Percentiles rank a stretch among this genome's conserved stretches.
phyloP scores from a whole-genome alignment of 1,140 invertebrate species.

The Phymastichus coffea region DNA sequence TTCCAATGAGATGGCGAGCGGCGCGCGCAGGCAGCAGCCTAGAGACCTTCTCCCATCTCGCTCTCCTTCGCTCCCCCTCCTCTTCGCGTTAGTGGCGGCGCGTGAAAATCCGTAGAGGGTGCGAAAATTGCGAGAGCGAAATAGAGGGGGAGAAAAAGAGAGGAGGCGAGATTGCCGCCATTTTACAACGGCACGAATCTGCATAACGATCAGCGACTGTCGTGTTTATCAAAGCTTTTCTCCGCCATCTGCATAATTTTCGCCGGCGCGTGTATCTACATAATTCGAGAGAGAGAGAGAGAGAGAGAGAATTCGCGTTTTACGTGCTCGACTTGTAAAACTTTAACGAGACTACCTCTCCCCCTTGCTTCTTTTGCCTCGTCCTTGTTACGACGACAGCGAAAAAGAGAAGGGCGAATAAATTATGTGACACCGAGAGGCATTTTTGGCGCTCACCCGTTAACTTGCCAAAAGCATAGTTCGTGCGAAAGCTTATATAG shows the following conservation, averaged over 20 bases:
- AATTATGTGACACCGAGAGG: slow-evolving; percentile 35
- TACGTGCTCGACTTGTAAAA: slow-evolving; percentile 53
- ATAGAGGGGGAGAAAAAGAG: slow-evolving; percentile 30
- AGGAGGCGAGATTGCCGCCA: slow-evolving; percentile 55
- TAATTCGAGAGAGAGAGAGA: slow-evolving; percentile 15
- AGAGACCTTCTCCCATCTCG: slow-evolving; percentile 29
- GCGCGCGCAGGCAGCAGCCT: slow-evolving; percentile 29
- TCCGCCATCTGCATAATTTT: slow-evolving; percentile 58
- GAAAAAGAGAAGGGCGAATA: too few species aligned
- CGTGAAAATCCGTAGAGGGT: slow-evolving; percentile 51
- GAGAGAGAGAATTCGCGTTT: slow-evolving; percentile 34
- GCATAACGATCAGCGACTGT: slow-evolving; percentile 59
- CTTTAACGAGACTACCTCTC: too few species aligned
- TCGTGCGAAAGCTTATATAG: too few species aligned
- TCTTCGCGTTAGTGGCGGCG: slow-evolving; percentile 43
- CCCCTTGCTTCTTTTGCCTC: too few species aligned
- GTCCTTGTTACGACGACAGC: too few species aligned
- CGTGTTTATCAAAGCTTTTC: slow-evolving; percentile 60
- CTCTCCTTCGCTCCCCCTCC: slow-evolving; percentile 37
- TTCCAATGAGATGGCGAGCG: slow-evolving; percentile 49
- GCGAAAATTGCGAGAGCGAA: slow-evolving; percentile 25
- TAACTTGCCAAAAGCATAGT: too few species aligned
- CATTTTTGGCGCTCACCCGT: slow-evolving; percentile 13
- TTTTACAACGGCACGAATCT: slow-evolving; percentile 56
- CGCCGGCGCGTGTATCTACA: slow-evolving; percentile 36